Conservation (phyloP, 2,113 vertebrate genomes). For the Oryzias melastigma region DNA sequence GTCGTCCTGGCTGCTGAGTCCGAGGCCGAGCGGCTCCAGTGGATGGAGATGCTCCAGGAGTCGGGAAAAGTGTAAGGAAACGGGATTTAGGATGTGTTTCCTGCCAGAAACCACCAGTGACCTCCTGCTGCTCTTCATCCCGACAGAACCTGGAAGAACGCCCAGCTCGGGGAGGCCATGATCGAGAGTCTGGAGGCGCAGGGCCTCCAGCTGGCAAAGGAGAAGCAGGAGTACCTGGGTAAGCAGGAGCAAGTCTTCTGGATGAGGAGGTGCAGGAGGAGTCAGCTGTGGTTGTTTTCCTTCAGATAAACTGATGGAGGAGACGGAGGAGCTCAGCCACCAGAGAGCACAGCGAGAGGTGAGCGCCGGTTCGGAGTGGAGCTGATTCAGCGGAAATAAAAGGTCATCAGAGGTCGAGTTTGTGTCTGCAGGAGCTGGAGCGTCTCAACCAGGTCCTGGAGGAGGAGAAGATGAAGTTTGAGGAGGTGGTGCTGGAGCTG, state of each 20-base stretch:
- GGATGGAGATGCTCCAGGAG: slow-evolving; percentile 95
- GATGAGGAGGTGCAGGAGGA: neutral
- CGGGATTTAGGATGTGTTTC: no score
- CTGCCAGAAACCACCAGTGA: neutral
- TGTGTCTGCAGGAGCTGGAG: slow-evolving; percentile 83
- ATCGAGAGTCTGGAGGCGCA: slow-evolving; percentile 96
- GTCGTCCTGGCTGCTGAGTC: slow-evolving; percentile 91
- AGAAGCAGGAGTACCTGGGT: slow-evolving; percentile 97
- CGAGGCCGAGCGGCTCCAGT: slow-evolving; percentile 89
- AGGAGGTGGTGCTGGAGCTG: slow-evolving; percentile 92
- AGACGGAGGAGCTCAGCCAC: slow-evolving; percentile 92
- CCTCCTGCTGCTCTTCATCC: slow-evolving; percentile 9
- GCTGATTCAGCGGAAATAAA: no score
- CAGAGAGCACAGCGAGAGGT: slow-evolving; percentile 94
- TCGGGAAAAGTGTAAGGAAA: slow-evolving; percentile 94
- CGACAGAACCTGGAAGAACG: slow-evolving; percentile 92
- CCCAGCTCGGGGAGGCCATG: slow-evolving; percentile 96
- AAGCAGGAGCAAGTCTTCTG: slow-evolving; percentile 19
- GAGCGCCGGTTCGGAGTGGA: slow-evolving; percentile 2
- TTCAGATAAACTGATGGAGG: slow-evolving; percentile 97
- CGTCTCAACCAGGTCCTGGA: slow-evolving; percentile 91
- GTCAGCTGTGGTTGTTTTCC: slow-evolving; percentile 23
- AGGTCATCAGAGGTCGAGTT: neutral
- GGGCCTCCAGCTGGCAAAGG: slow-evolving; percentile 95
- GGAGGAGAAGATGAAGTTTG: slow-evolving; percentile 92